Evolutionary conservation across 1,140 invertebrate genomes (phyloP), one percentile per base, ranked within the genome.

Genomic region (Archivesica marissinica): DNA sequence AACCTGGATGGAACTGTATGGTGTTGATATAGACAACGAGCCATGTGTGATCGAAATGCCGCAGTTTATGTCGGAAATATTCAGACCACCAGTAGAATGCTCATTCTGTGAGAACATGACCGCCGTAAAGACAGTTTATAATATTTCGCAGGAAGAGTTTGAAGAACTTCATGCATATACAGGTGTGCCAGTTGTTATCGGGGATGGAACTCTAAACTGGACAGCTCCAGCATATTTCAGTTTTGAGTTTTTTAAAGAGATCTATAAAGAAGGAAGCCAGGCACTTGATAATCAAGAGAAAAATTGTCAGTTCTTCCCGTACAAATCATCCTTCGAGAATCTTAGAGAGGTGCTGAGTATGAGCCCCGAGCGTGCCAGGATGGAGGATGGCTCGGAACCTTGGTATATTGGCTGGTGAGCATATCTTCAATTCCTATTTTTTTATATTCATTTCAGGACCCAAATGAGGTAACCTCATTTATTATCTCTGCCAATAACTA

Each of bases 341-440:
- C 94, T 99, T 0, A 92, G 94, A 52, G 96, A 99, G 82, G 97
- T 97, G 0, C 96, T 99, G 85, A 95, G 96, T 17, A 95, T 94
- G 94, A 95, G 95, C 59, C 91, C 94, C 15, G 94, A 95, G 28
- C 94, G 97, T 79, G 96, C 97, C 0, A 92, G 95, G 13, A 91
- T 97, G 56, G 93, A 94, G 52, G 93, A 95, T 52, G 96, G 96
- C 0, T 95, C 95, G 23, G 94, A 95, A 35, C 96, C 97, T 0
- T 98, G 97, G 97, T 98, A 99, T 93, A 96, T 99, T 85, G 98
- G 98, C 39, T 99, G 98, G 97, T 98, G 95, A 95, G 96, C 85
- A 47, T 4, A 56, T 20, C 9, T 56, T 56, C 20, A n/a, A n/a
- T n/a, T n/a, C n/a, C n/a, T n/a, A n/a, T n/a, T n/a, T n/a, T n/a